Evolutionary conservation across 2,113 vertebrate species (phyloP), one percentile per base, ranked within the genome.

Genomic region (Todiramphus saurophagus): DNA sequence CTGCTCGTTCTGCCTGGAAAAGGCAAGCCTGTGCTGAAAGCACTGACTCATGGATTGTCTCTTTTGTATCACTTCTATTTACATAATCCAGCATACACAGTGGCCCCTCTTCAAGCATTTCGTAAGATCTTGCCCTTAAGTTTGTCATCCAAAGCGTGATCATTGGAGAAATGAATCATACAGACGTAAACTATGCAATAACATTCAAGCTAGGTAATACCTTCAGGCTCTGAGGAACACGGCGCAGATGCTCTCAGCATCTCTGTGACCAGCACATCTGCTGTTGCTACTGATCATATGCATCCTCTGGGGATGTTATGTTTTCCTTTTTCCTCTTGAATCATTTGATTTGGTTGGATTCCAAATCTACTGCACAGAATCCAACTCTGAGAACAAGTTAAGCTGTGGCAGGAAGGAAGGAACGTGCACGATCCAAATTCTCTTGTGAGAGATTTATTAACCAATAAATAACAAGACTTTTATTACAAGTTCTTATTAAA

Each of bases 251-350:
- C 88, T 92, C 35, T 50, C 15, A 4, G 89, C 83, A 92, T 69
- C 70, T 77, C 90, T 50, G 28, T 44, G 82, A 24, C 70, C 62
- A 87, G 48, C 74, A 87, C 84, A 89, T 86, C 93, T 93, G 82
- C 84, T 83, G 51, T 64, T 87, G 64, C 81, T 75, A 27, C 76
- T 74, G 80, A 76, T 92, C 93, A 83, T 48, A 89, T 43, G 53
- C 33, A 67, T 92, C 77, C 89, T 93, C 86, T 18, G 72, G 86
- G 69, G 55, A 76, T 73, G 92, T 64, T 92, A 67, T 23, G 16
- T 86, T 94, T 94, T 83, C 79, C 58, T 81, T 84, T 85, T 74
- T 75, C 64, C 81, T 94, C 51, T 75, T 90, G 92, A 95, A 88
- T 88, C 62, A 92, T 44, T 87, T 88, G 51, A 84, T 82, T 91